phyloP scores from a whole-genome alignment of 2,113 vertebrate species.

The Oxyruncus cristatus region DNA sequence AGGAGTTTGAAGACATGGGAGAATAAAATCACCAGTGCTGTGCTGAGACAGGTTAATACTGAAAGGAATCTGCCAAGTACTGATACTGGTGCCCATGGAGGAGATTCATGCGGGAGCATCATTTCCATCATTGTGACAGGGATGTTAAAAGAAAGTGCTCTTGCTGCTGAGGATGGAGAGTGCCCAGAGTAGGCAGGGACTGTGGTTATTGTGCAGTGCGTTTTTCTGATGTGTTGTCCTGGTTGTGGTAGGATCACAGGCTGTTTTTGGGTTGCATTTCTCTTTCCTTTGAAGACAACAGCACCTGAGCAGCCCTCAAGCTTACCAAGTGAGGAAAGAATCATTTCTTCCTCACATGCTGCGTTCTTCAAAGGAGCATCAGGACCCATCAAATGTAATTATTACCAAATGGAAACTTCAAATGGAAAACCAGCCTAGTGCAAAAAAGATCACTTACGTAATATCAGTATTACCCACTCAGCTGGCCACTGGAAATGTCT shows the following conservation, averaged over 20 bases:
- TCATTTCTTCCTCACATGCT: background rate
- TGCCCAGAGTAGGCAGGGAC: background rate
- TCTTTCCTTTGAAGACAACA: background rate
- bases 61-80: background rate
- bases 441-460: background rate
- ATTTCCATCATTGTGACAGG: background rate
- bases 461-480: background rate
- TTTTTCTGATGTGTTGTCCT: background rate
- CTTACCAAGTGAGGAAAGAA: background rate
- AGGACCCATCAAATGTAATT: background rate
- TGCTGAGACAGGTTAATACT: background rate
- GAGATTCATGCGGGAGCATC: background rate
- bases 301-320: background rate
- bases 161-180: background rate
- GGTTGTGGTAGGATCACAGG: background rate
- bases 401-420: background rate
- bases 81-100: background rate
- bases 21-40: background rate
- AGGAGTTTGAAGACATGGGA: background rate
- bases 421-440: background rate
- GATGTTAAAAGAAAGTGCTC: background rate
- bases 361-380: background rate
- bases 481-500: background rate
- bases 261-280: background rate
- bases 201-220: fast-evolving